phyloP scores from a whole-genome alignment of 1,140 invertebrate genomes.

The Mesaphorura yosii region DNA sequence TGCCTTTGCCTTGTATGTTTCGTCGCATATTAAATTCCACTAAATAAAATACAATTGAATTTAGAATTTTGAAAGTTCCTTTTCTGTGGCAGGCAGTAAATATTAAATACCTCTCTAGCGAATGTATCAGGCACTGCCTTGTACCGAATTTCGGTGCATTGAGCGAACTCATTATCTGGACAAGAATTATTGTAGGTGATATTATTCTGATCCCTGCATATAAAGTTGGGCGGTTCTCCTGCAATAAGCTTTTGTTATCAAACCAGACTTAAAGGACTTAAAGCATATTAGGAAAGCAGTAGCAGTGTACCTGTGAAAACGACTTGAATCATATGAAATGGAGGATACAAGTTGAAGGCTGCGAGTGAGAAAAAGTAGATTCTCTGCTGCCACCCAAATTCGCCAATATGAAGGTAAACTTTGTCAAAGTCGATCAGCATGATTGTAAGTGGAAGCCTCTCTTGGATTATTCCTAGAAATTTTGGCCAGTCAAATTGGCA shows the following conservation, averaged over 20 bases:
- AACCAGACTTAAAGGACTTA: not conserved
- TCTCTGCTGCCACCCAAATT: conserved; percentile 23
- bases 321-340: conserved; percentile 21
- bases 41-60: conserved; percentile 4
- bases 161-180: conserved; percentile 5
- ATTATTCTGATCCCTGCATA: conserved; percentile 4
- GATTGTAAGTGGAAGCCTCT: too few relatives aligned
- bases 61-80: not conserved
- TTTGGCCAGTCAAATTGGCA: too few relatives aligned
- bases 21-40: conserved; percentile 25
- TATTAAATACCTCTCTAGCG: conserved; percentile 19
- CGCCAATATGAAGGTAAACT: conserved; percentile 26
- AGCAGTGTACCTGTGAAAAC: conserved; percentile 22
- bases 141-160: conserved; percentile 15
- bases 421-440: conserved; percentile 29
- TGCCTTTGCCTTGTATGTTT: conserved; percentile 14
- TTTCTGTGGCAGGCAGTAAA: not conserved
- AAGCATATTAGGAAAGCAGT: not conserved
- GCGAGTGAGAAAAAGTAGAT: conserved; percentile 24
- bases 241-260: not conserved
- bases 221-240: conserved; percentile 5
- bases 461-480: too few relatives aligned
- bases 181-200: conserved; percentile 12
- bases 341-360: conserved; percentile 24
- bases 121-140: conserved; percentile 9